Conservation (phyloP, 2,888 invertebrate species). For the Euplexia lucipara region DNA sequence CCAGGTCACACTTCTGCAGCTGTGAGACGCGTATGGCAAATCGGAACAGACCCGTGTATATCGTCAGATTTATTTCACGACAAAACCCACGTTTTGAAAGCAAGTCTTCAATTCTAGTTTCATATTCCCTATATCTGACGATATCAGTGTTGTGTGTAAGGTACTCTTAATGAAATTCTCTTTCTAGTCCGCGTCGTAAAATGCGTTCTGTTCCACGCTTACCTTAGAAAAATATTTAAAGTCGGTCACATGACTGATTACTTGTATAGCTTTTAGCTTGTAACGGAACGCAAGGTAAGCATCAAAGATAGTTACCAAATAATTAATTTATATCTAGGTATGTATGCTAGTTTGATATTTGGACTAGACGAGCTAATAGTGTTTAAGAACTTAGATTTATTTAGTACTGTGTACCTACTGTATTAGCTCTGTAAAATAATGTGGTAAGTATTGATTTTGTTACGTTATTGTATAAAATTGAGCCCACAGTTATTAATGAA, state of each 20-base stretch:
- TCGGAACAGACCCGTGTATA: background rate
- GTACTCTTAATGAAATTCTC: slow-evolving; percentile 23
- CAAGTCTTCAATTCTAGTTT: background rate
- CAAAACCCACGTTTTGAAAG: background rate
- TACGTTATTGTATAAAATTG: background rate
- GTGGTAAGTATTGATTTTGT: slow-evolving; percentile 12
- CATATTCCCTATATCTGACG: slow-evolving; percentile 4
- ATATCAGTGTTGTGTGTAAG: slow-evolving; percentile 25
- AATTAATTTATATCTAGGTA: slow-evolving; percentile 41
- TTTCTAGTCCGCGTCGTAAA: slow-evolving; percentile 58
- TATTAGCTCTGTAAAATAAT: slow-evolving; percentile 17
- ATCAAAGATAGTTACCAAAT: slow-evolving; percentile 74
- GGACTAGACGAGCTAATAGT: slow-evolving; percentile 17
- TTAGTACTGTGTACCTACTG: slow-evolving; percentile 23
- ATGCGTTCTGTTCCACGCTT: slow-evolving; percentile 42
- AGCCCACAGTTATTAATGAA: slow-evolving; percentile 12
- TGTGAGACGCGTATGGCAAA: too few species aligned
- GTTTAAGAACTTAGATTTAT: slow-evolving; percentile 13
- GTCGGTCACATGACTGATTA: slow-evolving; percentile 20
- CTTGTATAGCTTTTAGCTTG: slow-evolving; percentile 25
- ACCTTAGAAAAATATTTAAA: background rate
- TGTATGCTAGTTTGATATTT: slow-evolving; percentile 45
- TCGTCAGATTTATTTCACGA: slow-evolving; percentile 1
- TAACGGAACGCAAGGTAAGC: slow-evolving; percentile 46
- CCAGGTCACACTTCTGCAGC: background rate